Conservation (phyloP, 2,113 vertebrate genomes). For the Microcebus murinus region DNA sequence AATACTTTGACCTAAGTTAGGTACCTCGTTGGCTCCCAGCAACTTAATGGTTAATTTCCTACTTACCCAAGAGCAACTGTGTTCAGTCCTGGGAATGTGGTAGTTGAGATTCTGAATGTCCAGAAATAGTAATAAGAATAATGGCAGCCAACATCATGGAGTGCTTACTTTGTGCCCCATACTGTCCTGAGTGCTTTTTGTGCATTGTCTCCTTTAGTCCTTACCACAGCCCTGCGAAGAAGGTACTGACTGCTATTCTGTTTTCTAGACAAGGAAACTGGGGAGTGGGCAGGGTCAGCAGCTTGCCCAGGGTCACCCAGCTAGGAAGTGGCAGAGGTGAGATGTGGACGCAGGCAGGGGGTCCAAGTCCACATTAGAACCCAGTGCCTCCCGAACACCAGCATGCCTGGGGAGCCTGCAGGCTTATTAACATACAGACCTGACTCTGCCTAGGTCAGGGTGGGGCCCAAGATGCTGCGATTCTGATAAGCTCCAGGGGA, state of each 20-base stretch:
- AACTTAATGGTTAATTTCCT: background rate
- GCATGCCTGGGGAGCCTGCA: fast-evolving
- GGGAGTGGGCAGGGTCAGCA: background rate
- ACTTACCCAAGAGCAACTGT: background rate
- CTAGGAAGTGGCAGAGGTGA: background rate
- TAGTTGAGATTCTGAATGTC: background rate
- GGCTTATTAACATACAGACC: fast-evolving
- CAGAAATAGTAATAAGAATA: fast-evolving
- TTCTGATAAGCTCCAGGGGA: background rate
- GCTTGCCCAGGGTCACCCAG: background rate
- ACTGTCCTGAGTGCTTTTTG: background rate
- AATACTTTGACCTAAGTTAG: background rate
- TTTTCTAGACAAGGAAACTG: background rate
- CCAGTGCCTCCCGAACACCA: background rate
- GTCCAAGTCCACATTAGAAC: background rate
- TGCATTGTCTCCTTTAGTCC: background rate
- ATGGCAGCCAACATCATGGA: fast-evolving
- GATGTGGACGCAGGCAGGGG: background rate
- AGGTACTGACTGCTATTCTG: background rate
- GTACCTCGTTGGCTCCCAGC: background rate
- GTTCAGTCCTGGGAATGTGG: background rate
- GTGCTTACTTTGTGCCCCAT: background rate
- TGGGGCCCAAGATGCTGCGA: fast-evolving
- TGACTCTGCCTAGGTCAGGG: background rate
- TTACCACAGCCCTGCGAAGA: background rate